These are phyloP conservation scores for Panopea generosa DNA, from an alignment of 2,888 invertebrate species.

Conservation along the genomic window DNA sequence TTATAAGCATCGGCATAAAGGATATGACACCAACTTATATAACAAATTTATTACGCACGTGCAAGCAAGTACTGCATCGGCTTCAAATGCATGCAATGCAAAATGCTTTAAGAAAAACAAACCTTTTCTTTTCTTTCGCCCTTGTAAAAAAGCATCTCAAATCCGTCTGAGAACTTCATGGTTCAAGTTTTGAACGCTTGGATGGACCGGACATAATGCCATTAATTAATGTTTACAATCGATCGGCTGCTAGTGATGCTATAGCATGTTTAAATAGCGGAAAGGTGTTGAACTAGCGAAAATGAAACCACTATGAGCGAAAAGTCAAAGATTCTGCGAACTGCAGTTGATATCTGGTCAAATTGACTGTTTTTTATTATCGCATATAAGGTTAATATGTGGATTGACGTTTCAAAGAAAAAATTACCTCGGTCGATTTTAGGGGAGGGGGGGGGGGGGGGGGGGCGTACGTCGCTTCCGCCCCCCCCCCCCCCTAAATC, in stretches of 20 bases:
- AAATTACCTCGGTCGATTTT: background rate
- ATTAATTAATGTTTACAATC: too few relatives aligned
- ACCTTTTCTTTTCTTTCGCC: background rate
- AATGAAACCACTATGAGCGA: background rate
- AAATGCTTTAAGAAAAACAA: background rate
- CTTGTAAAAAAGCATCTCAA: background rate
- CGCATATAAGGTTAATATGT: too few relatives aligned
- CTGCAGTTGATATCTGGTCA: slow-evolving; percentile 4
- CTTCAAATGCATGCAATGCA: background rate
- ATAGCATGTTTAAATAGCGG: background rate
- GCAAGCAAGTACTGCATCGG: background rate
- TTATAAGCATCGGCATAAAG: background rate
- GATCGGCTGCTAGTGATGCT: background rate
- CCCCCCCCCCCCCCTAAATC: background rate
- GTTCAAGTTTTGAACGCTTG: background rate
- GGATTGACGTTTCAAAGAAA: background rate
- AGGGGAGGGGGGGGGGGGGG: slow-evolving; percentile 3
- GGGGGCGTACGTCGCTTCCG: slow-evolving; percentile 5
- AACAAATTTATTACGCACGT: background rate
- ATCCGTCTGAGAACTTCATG: background rate
- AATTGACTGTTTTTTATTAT: background rate
- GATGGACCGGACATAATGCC: slow-evolving; percentile 6
- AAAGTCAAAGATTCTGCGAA: background rate
- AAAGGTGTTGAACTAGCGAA: slow-evolving; percentile 5
- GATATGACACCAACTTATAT: background rate